phyloP scores from a whole-genome alignment of 2,797 vertebrate species.

The Phataginus tetradactyla region DNA sequence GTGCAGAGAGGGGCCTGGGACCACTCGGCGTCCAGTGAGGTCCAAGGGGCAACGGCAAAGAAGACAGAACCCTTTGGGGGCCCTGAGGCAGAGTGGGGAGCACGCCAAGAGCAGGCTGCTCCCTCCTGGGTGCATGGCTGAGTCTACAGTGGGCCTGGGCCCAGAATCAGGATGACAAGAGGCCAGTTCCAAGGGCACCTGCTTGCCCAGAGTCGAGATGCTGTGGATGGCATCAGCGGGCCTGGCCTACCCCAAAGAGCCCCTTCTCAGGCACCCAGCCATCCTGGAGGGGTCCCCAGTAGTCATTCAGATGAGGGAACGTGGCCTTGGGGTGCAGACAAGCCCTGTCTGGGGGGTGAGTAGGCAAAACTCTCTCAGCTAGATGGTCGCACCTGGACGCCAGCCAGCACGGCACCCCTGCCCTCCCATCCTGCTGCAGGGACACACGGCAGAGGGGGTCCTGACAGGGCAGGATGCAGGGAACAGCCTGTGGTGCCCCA shows the following conservation, averaged over 20 bases:
- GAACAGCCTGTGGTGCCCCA: too few species aligned
- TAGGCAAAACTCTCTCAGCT: background rate
- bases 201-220: background rate
- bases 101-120: background rate
- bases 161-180: background rate
- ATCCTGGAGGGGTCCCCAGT: background rate
- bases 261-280: background rate
- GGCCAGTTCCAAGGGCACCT: background rate
- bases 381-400: background rate
- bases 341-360: background rate
- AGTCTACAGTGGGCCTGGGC: background rate
- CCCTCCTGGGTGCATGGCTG: background rate
- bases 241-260: background rate
- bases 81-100: background rate
- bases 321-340: background rate
- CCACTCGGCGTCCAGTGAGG: background rate
- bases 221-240: too few species aligned
- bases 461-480: background rate
- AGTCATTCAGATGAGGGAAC: background rate
- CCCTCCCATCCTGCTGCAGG: background rate
- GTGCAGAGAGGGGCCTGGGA: background rate
- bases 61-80: background rate
- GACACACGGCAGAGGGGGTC: background rate
- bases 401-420: fast-evolving
- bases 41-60: background rate